phyloP scores from a whole-genome alignment of 2,113 vertebrate genomes.

The Athene noctua region DNA sequence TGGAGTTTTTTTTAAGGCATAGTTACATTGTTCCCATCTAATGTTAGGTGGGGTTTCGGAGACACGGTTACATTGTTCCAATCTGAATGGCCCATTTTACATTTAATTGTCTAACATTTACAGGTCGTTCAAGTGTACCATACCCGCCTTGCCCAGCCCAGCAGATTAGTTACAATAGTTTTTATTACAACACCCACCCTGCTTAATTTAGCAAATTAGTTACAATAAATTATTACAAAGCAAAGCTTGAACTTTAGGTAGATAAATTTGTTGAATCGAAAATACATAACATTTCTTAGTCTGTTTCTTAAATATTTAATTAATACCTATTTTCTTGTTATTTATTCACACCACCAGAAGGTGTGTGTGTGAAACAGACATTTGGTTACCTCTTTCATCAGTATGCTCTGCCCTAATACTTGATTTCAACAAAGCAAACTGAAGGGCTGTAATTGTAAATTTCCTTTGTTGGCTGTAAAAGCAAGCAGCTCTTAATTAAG shows the following conservation, averaged over 20 bases:
- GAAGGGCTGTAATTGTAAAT: neutral
- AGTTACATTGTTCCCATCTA: too few relatives aligned
- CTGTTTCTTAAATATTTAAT: neutral
- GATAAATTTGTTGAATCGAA: neutral
- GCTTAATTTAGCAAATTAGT: too few relatives aligned
- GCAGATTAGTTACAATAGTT: too few relatives aligned
- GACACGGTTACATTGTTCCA: too few relatives aligned
- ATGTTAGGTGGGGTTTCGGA: too few relatives aligned
- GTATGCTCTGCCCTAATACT: neutral
- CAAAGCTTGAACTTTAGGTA: neutral
- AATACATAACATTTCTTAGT: neutral
- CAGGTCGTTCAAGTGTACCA: too few relatives aligned
- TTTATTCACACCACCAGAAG: neutral
- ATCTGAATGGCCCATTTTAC: too few relatives aligned
- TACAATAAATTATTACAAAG: too few relatives aligned
- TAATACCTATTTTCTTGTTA: neutral
- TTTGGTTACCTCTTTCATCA: neutral
- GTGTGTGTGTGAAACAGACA: neutral
- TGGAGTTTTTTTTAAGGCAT: too few relatives aligned
- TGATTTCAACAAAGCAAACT: neutral
- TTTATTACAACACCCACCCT: too few relatives aligned
- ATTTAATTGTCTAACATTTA: too few relatives aligned
- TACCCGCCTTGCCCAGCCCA: too few relatives aligned
- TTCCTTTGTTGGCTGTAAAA: neutral
- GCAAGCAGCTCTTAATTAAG: neutral